Base-by-base conservation (phyloP, 2,888 invertebrate species). In the Stenoptilia bipunctidactyla region DNA sequence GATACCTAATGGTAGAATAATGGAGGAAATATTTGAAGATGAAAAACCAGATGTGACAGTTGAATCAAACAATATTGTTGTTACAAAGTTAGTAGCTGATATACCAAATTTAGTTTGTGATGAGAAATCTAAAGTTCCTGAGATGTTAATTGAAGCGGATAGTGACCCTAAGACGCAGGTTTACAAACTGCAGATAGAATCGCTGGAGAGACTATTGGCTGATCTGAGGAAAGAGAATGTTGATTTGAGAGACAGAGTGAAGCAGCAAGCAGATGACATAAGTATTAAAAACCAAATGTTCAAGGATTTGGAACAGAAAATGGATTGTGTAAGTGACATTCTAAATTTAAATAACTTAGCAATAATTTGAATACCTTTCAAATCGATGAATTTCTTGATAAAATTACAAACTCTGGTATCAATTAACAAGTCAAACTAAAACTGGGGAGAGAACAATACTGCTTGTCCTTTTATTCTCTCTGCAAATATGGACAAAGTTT, bases 261-360 rank as follows among this genome's bases (percentile, higher is more conserved):
- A 73, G 41, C 72, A 70, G 40, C 79, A 80, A 13, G 50, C 60
- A 0, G 75, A 82, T 42, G 75, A 80, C 27, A 15, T 76, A 9
- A 64, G 68, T 13, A 66, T 66, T 12, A 84, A 70, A 46, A 83
- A 84, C 42, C 58, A 63, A 3, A 63, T 52, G 0, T 76, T 72
- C 14, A 84, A 77, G 45, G 85, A 86, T 8, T 52, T 86, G 20
- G 86, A 86, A 48, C 46, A 47, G n/a, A 86, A 85, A 58, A 53
- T 86, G 34, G 86, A 86, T 50, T 49, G 66, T 65, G 86, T 86
- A 55, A 61, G 66, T 20, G 4, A n/a, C n/a, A n/a, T n/a, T n/a
- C n/a, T n/a, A n/a, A n/a, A n/a, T n/a, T n/a, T n/a, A n/a, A n/a
- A n/a, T n/a, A n/a, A n/a, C n/a, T n/a, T n/a, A n/a, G n/a, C n/a